Evolutionary conservation across 2,888 invertebrate species (phyloP), one percentile per base, ranked within the genome.

Genomic region (Sipha maydis): DNA sequence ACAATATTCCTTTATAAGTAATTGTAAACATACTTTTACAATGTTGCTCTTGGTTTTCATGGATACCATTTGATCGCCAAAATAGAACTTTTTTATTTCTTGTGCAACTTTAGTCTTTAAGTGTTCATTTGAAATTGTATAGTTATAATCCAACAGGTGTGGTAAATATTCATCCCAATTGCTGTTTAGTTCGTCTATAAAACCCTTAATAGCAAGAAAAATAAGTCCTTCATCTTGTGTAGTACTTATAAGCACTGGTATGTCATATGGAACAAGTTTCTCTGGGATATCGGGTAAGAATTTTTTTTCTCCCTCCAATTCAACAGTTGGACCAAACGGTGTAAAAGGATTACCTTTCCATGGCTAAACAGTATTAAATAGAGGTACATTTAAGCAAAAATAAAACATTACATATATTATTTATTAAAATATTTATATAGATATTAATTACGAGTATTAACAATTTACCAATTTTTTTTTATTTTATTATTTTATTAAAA

Each of bases 321-420:
- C 96, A 0, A 94, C 92, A 0, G 95, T 95, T 0, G 96, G 95
- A 0, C 94, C 95, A 91, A 96, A 96, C 0, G 95, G 95, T 0
- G 95, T 94, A 91, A 95, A 95, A 90, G 96, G 94, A 91, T 94
- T 94, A 90, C 95, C 95, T 28, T 94, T 91, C 92, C 93, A 94
- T 54, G 93, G 93, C 93, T 93, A 56, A 38, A 75, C n/a, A n/a
- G 3, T 71, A 9, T 48, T 48, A 48, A 48, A 14, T 9, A 41
- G 11, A 2, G 28, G 28, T n/a, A 69, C 3, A 34, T 34, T 34
- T 34, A 34, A 34, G 4, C 34, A 34, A 34, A 34, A 34, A 34
- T 34, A 34, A 34, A 34, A 34, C 34, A 34, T 34, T 34, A 34
- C 2, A 34, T 34, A 34, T 34, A 34, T 34, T 34, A n/a, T n/a